A percentile compares a stretch with the other conserved stretches of the same genome.
These are phyloP conservation scores for Erpetoichthys calabaricus DNA, from an alignment of 2,797 vertebrate species.

Conservation along the genomic window DNA sequence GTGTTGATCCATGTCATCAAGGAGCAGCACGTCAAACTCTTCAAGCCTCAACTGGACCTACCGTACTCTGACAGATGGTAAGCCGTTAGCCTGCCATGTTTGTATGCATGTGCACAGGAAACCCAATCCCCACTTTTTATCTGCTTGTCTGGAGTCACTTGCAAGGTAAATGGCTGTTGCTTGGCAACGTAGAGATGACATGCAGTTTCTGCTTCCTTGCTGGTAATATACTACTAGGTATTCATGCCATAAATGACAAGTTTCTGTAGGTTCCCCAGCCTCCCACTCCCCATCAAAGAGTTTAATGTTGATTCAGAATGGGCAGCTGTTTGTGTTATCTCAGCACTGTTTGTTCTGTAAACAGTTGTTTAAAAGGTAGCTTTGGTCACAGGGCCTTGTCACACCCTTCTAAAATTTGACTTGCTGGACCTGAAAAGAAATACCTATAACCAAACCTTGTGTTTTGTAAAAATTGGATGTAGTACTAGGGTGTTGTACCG, in stretches of 20 bases:
- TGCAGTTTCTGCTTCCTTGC: constrained; percentile 63
- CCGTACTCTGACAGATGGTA: constrained; percentile 94
- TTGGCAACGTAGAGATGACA: constrained; percentile 42
- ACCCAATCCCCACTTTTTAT: neutral
- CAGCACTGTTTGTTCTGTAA: no score
- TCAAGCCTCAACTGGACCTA: constrained; percentile 79
- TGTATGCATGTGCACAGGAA: constrained; percentile 2
- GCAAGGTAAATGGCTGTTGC: constrained; percentile 52
- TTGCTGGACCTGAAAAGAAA: no score
- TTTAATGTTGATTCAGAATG: no score
- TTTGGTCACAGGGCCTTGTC: no score
- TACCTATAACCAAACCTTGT: no score
- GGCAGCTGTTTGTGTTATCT: no score
- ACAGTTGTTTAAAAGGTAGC: no score
- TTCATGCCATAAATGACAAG: constrained; percentile 45
- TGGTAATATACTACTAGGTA: constrained; percentile 54
- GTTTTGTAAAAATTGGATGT: no score
- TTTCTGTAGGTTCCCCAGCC: no score
- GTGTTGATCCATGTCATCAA: constrained; percentile 67
- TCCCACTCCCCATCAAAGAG: no score
- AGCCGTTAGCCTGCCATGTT: constrained; percentile 13
- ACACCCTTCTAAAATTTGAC: no score
- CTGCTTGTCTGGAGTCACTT: constrained; percentile 14
- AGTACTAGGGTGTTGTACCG: no score
- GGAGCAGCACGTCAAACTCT: constrained; percentile 76